phyloP scores from a whole-genome alignment of 2,797 vertebrate species.

The Phrynocephalus vlangalii region DNA sequence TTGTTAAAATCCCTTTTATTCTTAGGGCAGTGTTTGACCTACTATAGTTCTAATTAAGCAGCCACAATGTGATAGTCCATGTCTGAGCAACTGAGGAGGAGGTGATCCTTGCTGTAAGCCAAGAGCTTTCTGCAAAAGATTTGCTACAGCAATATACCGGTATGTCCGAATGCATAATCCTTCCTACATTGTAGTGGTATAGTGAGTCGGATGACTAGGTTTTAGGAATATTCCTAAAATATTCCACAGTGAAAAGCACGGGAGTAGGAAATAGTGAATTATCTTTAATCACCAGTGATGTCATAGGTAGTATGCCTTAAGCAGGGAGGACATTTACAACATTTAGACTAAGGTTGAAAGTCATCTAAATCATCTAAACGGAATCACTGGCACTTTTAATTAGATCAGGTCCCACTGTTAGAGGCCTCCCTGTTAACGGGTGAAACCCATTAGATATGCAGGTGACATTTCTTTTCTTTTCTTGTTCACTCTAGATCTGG shows the following conservation, averaged over 20 bases:
- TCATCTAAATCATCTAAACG: not conserved
- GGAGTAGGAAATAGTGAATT: too few species aligned
- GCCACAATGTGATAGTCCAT: not conserved
- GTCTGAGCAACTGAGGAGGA: not conserved
- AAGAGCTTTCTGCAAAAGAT: not conserved
- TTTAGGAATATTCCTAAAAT: not conserved
- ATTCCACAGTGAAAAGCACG: not conserved
- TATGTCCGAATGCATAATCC: not conserved
- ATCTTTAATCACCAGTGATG: not conserved
- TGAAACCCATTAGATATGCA: too few species aligned
- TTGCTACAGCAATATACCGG: not conserved
- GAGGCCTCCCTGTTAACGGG: too few species aligned
- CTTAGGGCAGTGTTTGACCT: not conserved
- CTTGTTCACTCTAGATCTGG: too few species aligned
- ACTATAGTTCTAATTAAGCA: not conserved
- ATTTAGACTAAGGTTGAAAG: not conserved
- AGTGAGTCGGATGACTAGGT: not conserved
- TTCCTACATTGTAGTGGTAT: not conserved
- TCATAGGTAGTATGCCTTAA: not conserved
- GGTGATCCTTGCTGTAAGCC: not conserved
- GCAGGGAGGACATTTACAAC: not conserved
- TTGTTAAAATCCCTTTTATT: constrained; percentile 21
- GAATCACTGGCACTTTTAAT: not conserved
- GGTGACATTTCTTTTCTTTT: too few species aligned
- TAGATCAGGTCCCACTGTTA: not conserved